Base-by-base conservation (phyloP, 2,113 vertebrate species). In the Anguilla rostrata region DNA sequence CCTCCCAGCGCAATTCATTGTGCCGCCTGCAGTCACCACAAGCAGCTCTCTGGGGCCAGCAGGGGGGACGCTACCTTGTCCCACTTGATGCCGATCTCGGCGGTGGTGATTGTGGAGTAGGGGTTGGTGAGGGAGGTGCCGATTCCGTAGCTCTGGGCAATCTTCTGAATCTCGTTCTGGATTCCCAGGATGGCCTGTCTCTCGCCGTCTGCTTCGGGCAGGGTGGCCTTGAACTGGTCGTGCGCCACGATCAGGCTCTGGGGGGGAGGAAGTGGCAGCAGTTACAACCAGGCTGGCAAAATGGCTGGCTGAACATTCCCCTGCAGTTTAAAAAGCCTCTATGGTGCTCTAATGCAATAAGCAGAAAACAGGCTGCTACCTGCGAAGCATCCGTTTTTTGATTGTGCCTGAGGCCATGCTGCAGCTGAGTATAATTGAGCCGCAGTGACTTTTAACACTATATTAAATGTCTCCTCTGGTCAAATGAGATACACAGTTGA, bases 161-260 rank as follows among this genome's bases (percentile, higher is more conserved):
- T 97, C 92, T 97, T 98, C 91, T 97, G 96, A 83, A 97, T 96
- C 93, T 98, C 97, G 0, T 94, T 97, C 88, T 96, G 94, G 89
- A 97, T 97, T 82, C 95, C 96, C 56, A 97, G 82, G 85, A 98
- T 97, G 89, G 97, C 96, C 92, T 97, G 97, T 57, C 96, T 94
- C 89, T 98, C 97, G 6, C 94, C 92, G 1, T 98, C 97, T 0
- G 97, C 97, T 90, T 97, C 97, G 0, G 96, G 96, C 84, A 98
- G 89, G 0, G 97, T 98, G 53, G 95, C 94, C 94, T 97, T 98
- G 92, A 98, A 98, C 87, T 97, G 97, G 92, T 97, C 97, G 0
- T 98, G 97, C 6, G 96, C 97, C 0, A 95, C 95, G 90, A 97
- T 96, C 92, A 98, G 92, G 90, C 93, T 97, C 97, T 98, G 60